phyloP scores from a whole-genome alignment of 2,888 invertebrate genomes.

The Monochamus alternatus region DNA sequence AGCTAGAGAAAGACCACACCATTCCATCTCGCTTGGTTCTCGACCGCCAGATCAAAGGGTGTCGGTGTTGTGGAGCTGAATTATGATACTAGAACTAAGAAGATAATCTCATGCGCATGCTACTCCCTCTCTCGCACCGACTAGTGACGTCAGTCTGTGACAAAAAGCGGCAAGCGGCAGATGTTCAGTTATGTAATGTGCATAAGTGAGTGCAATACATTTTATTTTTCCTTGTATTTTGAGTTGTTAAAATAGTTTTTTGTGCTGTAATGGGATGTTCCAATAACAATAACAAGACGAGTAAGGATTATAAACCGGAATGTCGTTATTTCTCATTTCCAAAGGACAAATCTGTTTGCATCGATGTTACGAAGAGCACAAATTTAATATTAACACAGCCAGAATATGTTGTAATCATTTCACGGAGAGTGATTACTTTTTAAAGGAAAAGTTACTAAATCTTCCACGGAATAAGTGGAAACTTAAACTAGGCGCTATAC shows the following conservation, averaged over 20 bases:
- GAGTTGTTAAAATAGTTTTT: conserved; percentile 25
- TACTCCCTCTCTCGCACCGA: too few species aligned
- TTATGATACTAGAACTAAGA: too few species aligned
- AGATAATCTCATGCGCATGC: too few species aligned
- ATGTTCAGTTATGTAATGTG: too few species aligned
- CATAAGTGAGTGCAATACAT: too few species aligned
- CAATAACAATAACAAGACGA: conserved; percentile 29
- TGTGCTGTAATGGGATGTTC: conserved; percentile 27
- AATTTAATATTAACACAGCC: conserved; percentile 32
- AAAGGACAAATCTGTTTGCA: conserved; percentile 13
- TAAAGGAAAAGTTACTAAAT: conserved; percentile 28
- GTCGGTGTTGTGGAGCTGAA: too few species aligned
- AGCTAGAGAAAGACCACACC: too few species aligned
- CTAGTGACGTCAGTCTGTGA: too few species aligned
- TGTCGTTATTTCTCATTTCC: conserved; percentile 32
- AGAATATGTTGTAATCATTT: conserved; percentile 40
- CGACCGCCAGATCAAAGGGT: too few species aligned
- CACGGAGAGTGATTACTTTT: conserved; percentile 35
- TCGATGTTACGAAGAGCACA: conserved; percentile 35
- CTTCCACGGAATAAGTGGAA: conserved; percentile 34
- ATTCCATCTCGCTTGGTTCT: too few species aligned
- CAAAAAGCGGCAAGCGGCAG: too few species aligned
- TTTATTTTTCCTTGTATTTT: neutral
- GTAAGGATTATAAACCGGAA: conserved; percentile 12
- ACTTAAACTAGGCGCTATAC: conserved; percentile 16